Evolutionary conservation across 2,113 vertebrate genomes (phyloP).

Genomic region (Panthera leo): DNA sequence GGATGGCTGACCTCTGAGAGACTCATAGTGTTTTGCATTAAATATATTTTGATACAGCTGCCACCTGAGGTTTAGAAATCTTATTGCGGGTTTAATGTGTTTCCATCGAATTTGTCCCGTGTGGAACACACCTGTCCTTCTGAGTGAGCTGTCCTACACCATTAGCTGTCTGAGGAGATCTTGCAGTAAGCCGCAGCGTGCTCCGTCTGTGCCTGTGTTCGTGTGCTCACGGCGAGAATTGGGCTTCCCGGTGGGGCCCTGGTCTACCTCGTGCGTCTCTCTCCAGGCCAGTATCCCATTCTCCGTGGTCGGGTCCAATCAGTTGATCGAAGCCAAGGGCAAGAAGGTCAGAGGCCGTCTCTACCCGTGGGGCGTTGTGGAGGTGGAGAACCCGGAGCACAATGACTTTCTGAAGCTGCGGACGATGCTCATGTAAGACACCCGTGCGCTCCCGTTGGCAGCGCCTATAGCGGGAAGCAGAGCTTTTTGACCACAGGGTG

Average conservation of each 20-base stretch:
- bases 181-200: rapidly evolving
- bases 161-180: not conserved
- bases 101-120: not conserved
- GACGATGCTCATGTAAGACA: slow-evolving; percentile 97
- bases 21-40: not conserved
- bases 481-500: rapidly evolving
- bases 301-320: slow-evolving; percentile 98
- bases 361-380: slow-evolving; percentile 98
- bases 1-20: not conserved
- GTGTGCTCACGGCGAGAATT: rapidly evolving
- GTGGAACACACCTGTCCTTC: not conserved
- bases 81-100: not conserved
- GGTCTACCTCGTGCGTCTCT: not conserved
- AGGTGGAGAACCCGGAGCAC: slow-evolving; percentile 99
- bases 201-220: rapidly evolving
- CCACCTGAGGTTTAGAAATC: not conserved
- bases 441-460: rapidly evolving
- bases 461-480: not conserved
- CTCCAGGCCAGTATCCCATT: slow-evolving; percentile 97
- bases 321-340: slow-evolving; percentile 98
- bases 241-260: not conserved
- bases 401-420: slow-evolving; percentile 99
- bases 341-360: slow-evolving; percentile 98
- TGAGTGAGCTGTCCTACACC: rapidly evolving
- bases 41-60: not conserved